Evolutionary conservation across 1,140 invertebrate species (phyloP).

Genomic region (Ylistrum balloti): DNA sequence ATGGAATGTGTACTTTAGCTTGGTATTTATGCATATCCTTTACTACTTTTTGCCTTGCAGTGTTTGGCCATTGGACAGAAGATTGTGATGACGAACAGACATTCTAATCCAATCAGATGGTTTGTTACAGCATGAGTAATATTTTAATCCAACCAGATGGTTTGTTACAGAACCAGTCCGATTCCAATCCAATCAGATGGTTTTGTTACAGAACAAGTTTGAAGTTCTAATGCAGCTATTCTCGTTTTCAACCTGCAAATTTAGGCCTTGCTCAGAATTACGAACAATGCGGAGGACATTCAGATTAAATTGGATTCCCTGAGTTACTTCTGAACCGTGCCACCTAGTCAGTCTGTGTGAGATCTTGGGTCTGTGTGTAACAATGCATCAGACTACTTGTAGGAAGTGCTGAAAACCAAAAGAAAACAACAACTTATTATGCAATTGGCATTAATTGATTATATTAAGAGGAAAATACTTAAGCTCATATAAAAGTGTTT

Average conservation of each 20-base stretch:
- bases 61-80: slow-evolving; percentile 90
- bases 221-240: background rate
- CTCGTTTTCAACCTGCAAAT: background rate
- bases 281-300: background rate
- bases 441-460: too few relatives aligned
- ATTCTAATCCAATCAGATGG: slow-evolving; percentile 84
- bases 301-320: background rate
- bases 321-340: background rate
- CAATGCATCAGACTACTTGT: background rate
- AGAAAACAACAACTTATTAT: background rate
- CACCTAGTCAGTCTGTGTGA: background rate
- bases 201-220: background rate
- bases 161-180: background rate
- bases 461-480: too few relatives aligned
- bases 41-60: slow-evolving; percentile 83
- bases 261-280: slow-evolving; percentile 8
- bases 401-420: background rate
- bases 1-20: background rate
- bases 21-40: slow-evolving; percentile 1
- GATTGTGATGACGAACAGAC: slow-evolving; percentile 92
- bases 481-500: background rate
- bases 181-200: background rate
- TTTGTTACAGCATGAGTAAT: background rate
- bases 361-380: background rate
- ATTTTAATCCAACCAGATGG: background rate